These are phyloP conservation scores for Rhogogaster chlorosoma DNA, from an alignment of 2,888 invertebrate species.

Conservation along the genomic window DNA sequence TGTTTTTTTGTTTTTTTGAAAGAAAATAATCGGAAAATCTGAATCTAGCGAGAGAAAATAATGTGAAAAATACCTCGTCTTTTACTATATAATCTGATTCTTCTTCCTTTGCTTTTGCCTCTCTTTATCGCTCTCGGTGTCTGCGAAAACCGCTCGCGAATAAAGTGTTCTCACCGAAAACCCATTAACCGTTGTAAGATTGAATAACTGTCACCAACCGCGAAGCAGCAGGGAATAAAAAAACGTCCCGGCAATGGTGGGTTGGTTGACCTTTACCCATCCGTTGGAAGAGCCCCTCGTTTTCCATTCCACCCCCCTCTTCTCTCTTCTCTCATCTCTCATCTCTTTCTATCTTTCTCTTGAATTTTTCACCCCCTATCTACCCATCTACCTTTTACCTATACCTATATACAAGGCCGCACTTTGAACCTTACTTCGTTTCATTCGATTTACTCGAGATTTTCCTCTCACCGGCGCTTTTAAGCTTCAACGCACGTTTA, in stretches of 20 bases:
- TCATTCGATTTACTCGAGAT: slow-evolving; percentile 29
- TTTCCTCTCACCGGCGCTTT: neutral
- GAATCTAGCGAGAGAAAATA: neutral
- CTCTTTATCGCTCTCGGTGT: neutral
- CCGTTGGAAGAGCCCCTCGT: neutral
- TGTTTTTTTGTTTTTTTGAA: neutral
- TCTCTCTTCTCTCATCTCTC: neutral
- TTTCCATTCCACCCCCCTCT: neutral
- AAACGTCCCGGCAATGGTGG: slow-evolving; percentile 5
- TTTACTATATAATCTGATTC: neutral
- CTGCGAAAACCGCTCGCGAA: neutral
- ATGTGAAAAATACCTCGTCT: neutral
- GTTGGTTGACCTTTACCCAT: slow-evolving; percentile 34
- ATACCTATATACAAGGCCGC: neutral
- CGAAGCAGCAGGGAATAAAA: neutral
- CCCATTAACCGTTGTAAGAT: slow-evolving; percentile 25
- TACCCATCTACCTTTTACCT: neutral
- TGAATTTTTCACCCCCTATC: neutral
- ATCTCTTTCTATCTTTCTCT: neutral
- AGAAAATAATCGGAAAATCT: neutral
- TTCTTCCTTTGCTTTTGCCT: neutral
- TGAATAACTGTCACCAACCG: slow-evolving; percentile 31
- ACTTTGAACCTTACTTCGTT: slow-evolving; percentile 20
- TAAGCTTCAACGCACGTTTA: slow-evolving; percentile 18
- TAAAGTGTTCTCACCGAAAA: slow-evolving; percentile 13